A percentile compares a stretch with the other conserved stretches of the same genome.
Conservation (phyloP, 2,797 vertebrate genomes). For the Sebastes trivittatus region DNA sequence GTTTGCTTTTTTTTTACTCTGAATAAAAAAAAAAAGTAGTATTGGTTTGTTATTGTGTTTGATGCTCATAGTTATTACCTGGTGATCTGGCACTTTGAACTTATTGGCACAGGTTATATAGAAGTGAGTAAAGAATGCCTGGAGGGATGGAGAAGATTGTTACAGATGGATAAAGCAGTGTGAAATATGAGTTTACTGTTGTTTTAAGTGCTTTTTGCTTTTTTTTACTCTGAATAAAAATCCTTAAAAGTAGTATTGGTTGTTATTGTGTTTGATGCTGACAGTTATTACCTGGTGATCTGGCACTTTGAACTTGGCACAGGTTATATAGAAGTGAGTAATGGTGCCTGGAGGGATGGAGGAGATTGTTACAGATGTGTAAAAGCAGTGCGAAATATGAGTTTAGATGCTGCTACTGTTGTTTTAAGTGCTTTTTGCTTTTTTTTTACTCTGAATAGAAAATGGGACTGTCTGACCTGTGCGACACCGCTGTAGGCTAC, state of each 20-base stretch:
- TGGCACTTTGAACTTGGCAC: no score
- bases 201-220: neutral
- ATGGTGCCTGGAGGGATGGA: no score
- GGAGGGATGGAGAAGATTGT: neutral
- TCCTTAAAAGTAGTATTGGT: no score
- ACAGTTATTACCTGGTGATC: no score
- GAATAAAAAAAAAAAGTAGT: neutral
- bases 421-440: neutral
- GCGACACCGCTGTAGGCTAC: neutral
- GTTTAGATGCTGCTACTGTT: neutral
- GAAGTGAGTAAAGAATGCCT: neutral
- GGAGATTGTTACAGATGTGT: no score
- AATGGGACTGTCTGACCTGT: neutral
- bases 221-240: neutral
- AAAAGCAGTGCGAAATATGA: neutral
- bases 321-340: no score
- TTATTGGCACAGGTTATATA: neutral
- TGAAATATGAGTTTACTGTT: neutral
- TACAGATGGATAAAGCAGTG: neutral
- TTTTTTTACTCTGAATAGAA: constrained; percentile 1
- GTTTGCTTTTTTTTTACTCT: neutral
- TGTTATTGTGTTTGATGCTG: no score
- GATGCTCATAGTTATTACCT: neutral
- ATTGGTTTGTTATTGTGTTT: neutral
- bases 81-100: constrained; percentile 16